Conservation (phyloP, 2,113 vertebrate species). For the Rhinopithecus roxellana region DNA sequence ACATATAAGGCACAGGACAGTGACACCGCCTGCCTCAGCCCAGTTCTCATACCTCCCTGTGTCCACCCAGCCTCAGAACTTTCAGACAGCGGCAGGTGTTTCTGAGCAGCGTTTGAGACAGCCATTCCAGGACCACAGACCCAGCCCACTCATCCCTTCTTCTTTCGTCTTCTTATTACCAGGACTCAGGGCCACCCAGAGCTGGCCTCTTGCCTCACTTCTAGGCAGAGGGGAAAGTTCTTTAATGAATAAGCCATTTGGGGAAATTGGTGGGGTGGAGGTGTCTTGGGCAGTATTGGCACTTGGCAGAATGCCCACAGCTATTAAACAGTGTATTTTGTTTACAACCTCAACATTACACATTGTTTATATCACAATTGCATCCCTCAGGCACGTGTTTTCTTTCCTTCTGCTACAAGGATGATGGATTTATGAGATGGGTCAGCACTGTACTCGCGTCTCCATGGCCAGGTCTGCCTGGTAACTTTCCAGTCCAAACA, state of each 20-base stretch:
- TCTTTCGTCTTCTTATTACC: not conserved
- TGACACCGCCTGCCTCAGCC: not conserved
- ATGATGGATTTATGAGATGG: conserved; percentile 58
- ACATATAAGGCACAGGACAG: not conserved
- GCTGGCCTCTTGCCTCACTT: not conserved
- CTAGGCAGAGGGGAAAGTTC: not conserved
- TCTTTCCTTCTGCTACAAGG: not conserved
- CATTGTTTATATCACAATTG: not conserved
- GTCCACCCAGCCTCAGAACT: not conserved
- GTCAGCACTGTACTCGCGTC: not conserved
- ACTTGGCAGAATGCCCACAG: conserved; percentile 31
- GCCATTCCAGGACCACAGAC: no score
- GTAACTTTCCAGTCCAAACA: conserved; percentile 62
- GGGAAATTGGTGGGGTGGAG: not conserved
- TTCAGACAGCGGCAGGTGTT: not conserved
- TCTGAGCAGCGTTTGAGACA: not conserved
- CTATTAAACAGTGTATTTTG: conserved; percentile 1
- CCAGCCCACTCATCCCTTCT: not conserved
- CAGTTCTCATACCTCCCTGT: rapidly evolving
- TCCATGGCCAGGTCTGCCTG: not conserved
- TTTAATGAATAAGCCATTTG: conserved; percentile 46
- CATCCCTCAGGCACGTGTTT: not conserved
- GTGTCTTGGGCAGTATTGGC: not conserved
- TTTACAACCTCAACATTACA: conserved; percentile 32
- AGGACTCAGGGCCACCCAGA: not conserved